Percentiles rank a stretch among this genome's conserved stretches.
Conservation (phyloP, 2,797 vertebrate species). For the Phalanger gymnotis region DNA sequence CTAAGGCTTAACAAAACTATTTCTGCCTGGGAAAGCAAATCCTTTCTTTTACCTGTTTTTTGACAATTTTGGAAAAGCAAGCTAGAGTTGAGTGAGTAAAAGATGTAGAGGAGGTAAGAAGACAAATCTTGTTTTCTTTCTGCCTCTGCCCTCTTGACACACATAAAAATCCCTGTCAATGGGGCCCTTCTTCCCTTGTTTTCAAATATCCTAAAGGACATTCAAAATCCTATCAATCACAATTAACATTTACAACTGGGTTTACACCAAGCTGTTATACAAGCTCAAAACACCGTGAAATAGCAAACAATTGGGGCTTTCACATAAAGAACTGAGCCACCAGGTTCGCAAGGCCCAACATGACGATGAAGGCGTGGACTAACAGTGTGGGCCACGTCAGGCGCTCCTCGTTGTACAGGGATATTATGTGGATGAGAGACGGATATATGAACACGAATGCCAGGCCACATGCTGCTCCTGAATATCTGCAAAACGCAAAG, state of each 20-base stretch:
- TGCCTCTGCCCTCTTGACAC: not conserved
- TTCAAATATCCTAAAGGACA: slow-evolving; percentile 67
- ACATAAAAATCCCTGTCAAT: slow-evolving; percentile 24
- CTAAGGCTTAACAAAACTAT: not conserved
- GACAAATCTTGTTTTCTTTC: slow-evolving; percentile 10
- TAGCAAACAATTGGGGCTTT: slow-evolving; percentile 69
- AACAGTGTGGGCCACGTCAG: slow-evolving; percentile 89
- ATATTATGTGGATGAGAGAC: slow-evolving; percentile 91
- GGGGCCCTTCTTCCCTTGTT: slow-evolving; percentile 30
- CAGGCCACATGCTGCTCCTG: slow-evolving; percentile 94
- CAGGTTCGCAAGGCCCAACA: slow-evolving; percentile 93
- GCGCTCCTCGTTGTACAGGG: slow-evolving; percentile 84
- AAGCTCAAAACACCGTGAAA: slow-evolving; percentile 74
- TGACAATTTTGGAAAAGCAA: not conserved
- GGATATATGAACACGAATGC: slow-evolving; percentile 96
- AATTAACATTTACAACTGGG: slow-evolving; percentile 56
- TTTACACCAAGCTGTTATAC: slow-evolving; percentile 74
- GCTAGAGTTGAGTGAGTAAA: slow-evolving; percentile 3
- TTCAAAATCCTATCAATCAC: slow-evolving; percentile 53
- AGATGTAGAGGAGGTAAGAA: slow-evolving; percentile 7
- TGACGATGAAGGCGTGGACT: slow-evolving; percentile 91
- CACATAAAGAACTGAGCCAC: slow-evolving; percentile 95
- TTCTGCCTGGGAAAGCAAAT: not conserved
- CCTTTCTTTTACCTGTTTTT: not conserved
- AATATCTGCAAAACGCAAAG: slow-evolving; percentile 87